These are phyloP conservation scores for Tethea ocularis DNA, from an alignment of 2,888 invertebrate species.

Conservation along the genomic window DNA sequence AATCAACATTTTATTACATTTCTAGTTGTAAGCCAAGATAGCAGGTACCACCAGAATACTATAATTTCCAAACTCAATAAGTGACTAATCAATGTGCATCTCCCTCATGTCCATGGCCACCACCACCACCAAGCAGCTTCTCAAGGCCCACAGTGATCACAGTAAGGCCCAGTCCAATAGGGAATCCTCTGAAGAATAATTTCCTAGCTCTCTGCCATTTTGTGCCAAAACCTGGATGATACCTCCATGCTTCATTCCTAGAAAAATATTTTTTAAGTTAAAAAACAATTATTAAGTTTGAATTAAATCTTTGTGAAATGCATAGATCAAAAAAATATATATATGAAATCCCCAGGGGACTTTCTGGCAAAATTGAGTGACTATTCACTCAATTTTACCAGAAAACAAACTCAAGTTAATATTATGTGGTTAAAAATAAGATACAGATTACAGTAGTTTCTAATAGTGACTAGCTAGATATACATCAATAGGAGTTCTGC, in stretches of 20 bases:
- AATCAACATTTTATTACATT: slow-evolving; percentile 5
- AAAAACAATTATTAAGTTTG: no score
- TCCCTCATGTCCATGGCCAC: slow-evolving; percentile 54
- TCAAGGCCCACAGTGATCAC: slow-evolving; percentile 51
- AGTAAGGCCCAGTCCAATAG: slow-evolving; percentile 83
- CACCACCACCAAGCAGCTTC: slow-evolving; percentile 52
- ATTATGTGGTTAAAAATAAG: no score
- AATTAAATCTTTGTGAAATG: no score
- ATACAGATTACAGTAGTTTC: no score
- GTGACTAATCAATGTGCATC: slow-evolving; percentile 9
- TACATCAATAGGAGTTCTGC: no score
- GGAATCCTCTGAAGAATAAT: slow-evolving; percentile 86
- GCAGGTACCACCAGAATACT: neutral
- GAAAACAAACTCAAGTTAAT: no score
- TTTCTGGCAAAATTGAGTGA: no score
- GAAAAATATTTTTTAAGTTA: slow-evolving; percentile 19
- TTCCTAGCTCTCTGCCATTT: slow-evolving; percentile 60
- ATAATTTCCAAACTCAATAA: slow-evolving; percentile 7
- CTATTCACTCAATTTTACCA: no score
- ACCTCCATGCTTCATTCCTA: slow-evolving; percentile 94
- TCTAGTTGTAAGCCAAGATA: slow-evolving; percentile 5
- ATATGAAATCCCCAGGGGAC: no score
- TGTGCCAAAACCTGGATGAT: slow-evolving; percentile 85
- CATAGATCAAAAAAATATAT: no score
- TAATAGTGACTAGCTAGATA: no score